Percentiles rank a stretch among this genome's conserved stretches.
Evolutionary conservation across 2,888 invertebrate genomes (phyloP).

Genomic region (Trichopoda pennipes): DNA sequence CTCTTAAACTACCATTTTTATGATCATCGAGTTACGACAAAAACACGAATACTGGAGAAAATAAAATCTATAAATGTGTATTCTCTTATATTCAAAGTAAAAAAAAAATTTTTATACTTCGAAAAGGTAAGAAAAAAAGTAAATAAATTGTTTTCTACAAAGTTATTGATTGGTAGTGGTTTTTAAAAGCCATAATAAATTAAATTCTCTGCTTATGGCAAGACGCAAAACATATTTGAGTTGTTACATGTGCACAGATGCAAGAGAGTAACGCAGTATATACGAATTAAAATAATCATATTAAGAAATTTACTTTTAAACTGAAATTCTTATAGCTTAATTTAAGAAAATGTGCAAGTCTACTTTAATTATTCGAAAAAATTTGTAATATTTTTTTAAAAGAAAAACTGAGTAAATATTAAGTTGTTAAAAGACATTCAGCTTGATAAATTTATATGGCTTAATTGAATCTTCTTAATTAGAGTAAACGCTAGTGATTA

Average conservation of each 20-base stretch:
- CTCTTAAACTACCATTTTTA: constrained; percentile 37
- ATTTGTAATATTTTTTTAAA: no score
- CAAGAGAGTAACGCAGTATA: neutral
- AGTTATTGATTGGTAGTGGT: constrained; percentile 54
- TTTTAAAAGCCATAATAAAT: constrained; percentile 56
- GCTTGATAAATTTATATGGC: no score
- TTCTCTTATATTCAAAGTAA: constrained; percentile 2
- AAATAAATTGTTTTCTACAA: constrained; percentile 24
- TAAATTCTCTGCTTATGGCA: constrained; percentile 11
- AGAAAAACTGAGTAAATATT: no score
- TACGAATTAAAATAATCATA: neutral
- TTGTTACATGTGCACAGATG: constrained; percentile 8
- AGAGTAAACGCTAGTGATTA: no score
- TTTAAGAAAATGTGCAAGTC: no score
- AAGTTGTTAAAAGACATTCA: no score
- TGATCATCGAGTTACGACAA: constrained; percentile 34
- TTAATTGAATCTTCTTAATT: no score
- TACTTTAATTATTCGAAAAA: no score
- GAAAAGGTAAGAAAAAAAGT: neutral
- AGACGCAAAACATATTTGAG: constrained; percentile 29
- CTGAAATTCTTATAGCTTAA: no score
- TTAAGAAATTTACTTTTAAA: neutral
- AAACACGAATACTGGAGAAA: constrained; percentile 42
- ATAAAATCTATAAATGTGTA: constrained; percentile 36
- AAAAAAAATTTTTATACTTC: constrained; percentile 30